These are phyloP conservation scores for Noctua comes DNA, from an alignment of 2,888 invertebrate species.

Conservation along the genomic window DNA sequence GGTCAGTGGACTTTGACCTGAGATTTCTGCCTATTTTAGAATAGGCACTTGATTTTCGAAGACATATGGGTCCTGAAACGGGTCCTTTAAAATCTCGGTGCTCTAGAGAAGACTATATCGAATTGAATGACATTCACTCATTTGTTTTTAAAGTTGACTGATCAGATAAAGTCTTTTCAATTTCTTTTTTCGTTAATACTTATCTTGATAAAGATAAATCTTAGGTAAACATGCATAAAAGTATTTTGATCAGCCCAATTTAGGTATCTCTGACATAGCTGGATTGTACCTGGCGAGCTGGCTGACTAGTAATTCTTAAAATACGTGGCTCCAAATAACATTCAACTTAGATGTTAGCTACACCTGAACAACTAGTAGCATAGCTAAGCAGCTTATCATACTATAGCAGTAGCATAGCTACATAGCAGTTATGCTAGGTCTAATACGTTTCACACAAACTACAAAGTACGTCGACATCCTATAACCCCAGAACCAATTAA, in stretches of 20 bases:
- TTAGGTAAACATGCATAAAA: not conserved
- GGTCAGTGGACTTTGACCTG: conserved; percentile 82
- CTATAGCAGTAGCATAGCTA: not conserved
- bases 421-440: not conserved
- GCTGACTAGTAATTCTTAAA: not conserved
- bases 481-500: conserved; percentile 44
- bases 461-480: conserved; percentile 17
- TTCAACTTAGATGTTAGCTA: too few species aligned
- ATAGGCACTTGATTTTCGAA: not conserved
- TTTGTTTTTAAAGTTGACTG: not conserved
- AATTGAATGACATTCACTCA: not conserved
- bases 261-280: not conserved
- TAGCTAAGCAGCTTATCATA: not conserved
- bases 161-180: not conserved
- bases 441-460: not conserved
- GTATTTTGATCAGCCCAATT: not conserved
- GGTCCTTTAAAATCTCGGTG: not conserved
- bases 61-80: not conserved
- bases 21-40: not conserved
- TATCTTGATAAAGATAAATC: not conserved
- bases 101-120: not conserved
- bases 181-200: not conserved
- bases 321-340: too few species aligned
- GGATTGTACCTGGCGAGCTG: not conserved
- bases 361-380: not conserved